Evolutionary conservation across 1,140 invertebrate species (phyloP).

Genomic region (Drosophila sucinea): DNA sequence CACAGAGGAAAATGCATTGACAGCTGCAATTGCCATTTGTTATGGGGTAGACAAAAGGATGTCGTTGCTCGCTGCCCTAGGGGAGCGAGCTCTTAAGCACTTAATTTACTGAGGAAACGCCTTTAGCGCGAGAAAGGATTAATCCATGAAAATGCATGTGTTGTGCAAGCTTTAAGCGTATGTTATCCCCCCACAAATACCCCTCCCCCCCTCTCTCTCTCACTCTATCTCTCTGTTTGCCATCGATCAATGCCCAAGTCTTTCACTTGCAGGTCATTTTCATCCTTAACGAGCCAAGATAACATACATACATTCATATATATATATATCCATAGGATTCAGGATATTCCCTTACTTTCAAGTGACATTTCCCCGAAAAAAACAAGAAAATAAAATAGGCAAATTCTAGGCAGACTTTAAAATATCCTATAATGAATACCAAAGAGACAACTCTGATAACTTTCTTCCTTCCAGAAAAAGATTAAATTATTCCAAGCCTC

Average conservation of each 20-base stretch:
- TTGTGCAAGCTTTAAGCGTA: not conserved
- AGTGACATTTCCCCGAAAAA: too few species aligned
- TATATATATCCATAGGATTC: not conserved
- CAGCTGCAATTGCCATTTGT: constrained; percentile 56
- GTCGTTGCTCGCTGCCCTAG: constrained; percentile 39
- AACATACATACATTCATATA: not conserved
- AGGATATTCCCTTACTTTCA: not conserved
- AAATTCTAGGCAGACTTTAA: too few species aligned
- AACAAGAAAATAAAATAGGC: too few species aligned
- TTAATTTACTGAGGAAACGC: constrained; percentile 1
- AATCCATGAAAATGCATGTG: not conserved
- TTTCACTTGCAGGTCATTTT: constrained; percentile 20
- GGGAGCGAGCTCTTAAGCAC: constrained; percentile 3
- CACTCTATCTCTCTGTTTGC: not conserved
- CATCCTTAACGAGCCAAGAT: constrained; percentile 42
- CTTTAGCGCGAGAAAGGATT: constrained; percentile 1
- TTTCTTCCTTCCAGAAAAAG: too few species aligned
- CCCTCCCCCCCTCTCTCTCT: not conserved
- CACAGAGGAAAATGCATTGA: constrained; percentile 22
- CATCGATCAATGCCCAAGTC: constrained; percentile 42
- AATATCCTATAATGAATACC: too few species aligned
- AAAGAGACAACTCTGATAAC: too few species aligned
- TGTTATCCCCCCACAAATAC: not conserved
- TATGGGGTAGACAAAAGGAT: constrained; percentile 45
- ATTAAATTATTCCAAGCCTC: too few species aligned